These are phyloP conservation scores for Acromyrmex heyeri DNA, from an alignment of 1,140 invertebrate species.

Conservation along the genomic window DNA sequence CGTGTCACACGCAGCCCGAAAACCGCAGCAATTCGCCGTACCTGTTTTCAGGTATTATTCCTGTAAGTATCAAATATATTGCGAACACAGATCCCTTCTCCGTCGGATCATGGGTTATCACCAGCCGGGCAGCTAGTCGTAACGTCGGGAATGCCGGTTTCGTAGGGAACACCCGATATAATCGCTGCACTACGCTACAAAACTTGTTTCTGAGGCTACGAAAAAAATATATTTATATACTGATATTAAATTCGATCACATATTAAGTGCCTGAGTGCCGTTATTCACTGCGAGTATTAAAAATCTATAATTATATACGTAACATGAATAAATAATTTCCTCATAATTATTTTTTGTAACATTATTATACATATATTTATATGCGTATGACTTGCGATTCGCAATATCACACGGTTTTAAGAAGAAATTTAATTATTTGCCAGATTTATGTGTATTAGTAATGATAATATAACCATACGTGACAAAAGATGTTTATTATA, in stretches of 20 bases:
- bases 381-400: not conserved
- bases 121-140: not conserved
- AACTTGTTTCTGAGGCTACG: not conserved
- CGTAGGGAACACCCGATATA: slow-evolving; percentile 1
- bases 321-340: not conserved
- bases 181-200: not conserved
- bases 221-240: not conserved
- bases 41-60: slow-evolving; percentile 77
- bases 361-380: not conserved
- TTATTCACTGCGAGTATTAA: no score
- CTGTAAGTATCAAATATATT: slow-evolving; percentile 69
- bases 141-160: not conserved
- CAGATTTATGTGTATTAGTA: no score
- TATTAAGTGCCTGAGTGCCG: no score
- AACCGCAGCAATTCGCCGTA: slow-evolving; percentile 54
- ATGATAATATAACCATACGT: not conserved
- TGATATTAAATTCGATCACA: not conserved
- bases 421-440: no score
- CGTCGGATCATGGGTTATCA: not conserved
- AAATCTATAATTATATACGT: no score
- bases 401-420: no score
- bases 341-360: not conserved
- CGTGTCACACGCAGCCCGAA: slow-evolving; percentile 54
- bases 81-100: not conserved
- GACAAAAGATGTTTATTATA: not conserved